These are phyloP conservation scores for Argentina silus DNA, from an alignment of 2,797 vertebrate species.

Conservation along the genomic window DNA sequence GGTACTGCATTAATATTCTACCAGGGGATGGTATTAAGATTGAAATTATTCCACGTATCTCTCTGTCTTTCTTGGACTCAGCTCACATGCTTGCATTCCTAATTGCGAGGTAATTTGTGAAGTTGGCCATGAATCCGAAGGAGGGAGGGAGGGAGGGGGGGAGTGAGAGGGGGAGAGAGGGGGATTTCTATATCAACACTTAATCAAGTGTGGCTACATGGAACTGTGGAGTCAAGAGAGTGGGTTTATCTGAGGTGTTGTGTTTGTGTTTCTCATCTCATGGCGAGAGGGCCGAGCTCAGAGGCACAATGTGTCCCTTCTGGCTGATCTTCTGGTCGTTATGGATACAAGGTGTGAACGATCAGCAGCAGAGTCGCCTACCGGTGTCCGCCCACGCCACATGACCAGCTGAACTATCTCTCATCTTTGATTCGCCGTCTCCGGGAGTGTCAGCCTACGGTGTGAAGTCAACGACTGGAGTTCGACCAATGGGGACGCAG, in stretches of 20 bases:
- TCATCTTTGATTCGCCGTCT: slow-evolving; percentile 69
- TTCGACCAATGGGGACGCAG: too few relatives aligned
- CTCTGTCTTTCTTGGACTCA: neutral
- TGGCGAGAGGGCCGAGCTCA: slow-evolving; percentile 48
- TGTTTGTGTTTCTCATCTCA: slow-evolving; percentile 74
- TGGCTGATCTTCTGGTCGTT: slow-evolving; percentile 85
- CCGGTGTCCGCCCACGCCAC: too few relatives aligned
- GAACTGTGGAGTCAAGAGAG: slow-evolving; percentile 66
- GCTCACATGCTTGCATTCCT: slow-evolving; percentile 32
- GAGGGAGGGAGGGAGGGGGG: slow-evolving; percentile 62
- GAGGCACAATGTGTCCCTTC: slow-evolving; percentile 79
- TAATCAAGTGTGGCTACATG: slow-evolving; percentile 82
- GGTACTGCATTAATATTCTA: slow-evolving; percentile 45
- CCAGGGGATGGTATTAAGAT: slow-evolving; percentile 20
- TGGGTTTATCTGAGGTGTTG: slow-evolving; percentile 71
- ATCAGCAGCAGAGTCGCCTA: slow-evolving; percentile 75
- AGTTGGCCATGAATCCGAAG: slow-evolving; percentile 36
- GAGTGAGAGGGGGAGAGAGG: slow-evolving; percentile 58
- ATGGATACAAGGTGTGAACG: slow-evolving; percentile 74
- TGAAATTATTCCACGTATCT: slow-evolving; percentile 12
- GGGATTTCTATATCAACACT: slow-evolving; percentile 82
- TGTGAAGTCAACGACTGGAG: too few relatives aligned
- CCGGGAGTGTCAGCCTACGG: slow-evolving; percentile 33
- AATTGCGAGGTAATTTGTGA: slow-evolving; percentile 50
- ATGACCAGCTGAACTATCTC: slow-evolving; percentile 66